phyloP scores from a whole-genome alignment of 2,888 invertebrate genomes.

The Eupithecia centaureata region DNA sequence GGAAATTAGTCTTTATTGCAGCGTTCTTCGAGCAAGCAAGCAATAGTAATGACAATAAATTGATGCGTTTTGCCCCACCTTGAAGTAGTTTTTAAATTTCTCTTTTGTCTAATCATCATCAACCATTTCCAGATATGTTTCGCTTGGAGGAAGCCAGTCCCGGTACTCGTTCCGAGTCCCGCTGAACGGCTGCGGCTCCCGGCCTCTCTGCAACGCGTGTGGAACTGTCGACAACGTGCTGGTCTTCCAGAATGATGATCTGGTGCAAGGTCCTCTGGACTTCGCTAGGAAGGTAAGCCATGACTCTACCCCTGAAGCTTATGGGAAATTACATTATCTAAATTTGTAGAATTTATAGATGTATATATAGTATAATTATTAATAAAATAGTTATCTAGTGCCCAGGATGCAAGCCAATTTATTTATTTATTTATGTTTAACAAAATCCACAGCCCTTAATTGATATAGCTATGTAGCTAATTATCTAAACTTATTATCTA shows the following conservation, averaged over 20 bases:
- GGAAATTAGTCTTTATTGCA: too few relatives aligned
- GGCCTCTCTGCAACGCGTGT: slow-evolving; percentile 85
- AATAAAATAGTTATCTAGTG: too few relatives aligned
- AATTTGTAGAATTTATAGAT: neutral
- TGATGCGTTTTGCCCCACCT: too few relatives aligned
- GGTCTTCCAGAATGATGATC: slow-evolving; percentile 87
- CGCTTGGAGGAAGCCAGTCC: slow-evolving; percentile 82
- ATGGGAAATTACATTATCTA: neutral
- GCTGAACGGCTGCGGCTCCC: slow-evolving; percentile 85
- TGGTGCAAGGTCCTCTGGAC: slow-evolving; percentile 86
- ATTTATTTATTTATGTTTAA: too few relatives aligned
- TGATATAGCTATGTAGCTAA: too few relatives aligned
- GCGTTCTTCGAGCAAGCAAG: too few relatives aligned
- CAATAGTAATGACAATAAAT: too few relatives aligned
- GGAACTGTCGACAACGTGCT: slow-evolving; percentile 86
- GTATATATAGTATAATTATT: neutral
- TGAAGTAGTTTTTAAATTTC: too few relatives aligned
- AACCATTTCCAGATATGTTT: slow-evolving; percentile 81
- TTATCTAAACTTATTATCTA: too few relatives aligned
- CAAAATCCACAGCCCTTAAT: too few relatives aligned
- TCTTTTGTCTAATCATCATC: neutral
- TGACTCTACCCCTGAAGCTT: neutral
- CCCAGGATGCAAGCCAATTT: neutral
- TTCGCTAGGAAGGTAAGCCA: slow-evolving; percentile 84
- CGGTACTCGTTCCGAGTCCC: slow-evolving; percentile 86